Percentiles rank a stretch among this genome's conserved stretches.
These are phyloP conservation scores for Montifringilla adamsi DNA, from an alignment of 2,113 vertebrate genomes.

Conservation along the genomic window DNA sequence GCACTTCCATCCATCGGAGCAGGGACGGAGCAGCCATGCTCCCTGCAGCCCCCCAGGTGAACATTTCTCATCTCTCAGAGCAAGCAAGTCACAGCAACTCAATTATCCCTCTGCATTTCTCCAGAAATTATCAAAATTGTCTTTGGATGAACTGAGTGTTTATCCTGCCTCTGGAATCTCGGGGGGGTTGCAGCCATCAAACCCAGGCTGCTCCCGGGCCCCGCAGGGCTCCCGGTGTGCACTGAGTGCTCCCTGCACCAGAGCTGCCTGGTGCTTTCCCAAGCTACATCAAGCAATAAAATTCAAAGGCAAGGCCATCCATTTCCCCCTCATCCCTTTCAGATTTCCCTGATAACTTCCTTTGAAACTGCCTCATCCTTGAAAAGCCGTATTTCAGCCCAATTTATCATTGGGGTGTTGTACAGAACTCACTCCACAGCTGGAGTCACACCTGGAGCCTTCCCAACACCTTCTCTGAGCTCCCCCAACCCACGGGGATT, in stretches of 20 bases:
- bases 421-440: background rate
- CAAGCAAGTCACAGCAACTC: constrained; percentile 8
- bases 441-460: background rate
- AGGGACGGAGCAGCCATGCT: background rate
- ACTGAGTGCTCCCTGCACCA: constrained; percentile 7
- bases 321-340: background rate
- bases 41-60: background rate
- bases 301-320: background rate
- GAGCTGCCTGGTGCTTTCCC: background rate
- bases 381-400: background rate
- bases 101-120: background rate
- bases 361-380: background rate
- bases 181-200: background rate
- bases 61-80: background rate
- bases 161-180: background rate
- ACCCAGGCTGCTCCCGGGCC: constrained; percentile 1
- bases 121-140: background rate
- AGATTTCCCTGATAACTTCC: background rate
- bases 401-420: background rate
- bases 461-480: fast-evolving
- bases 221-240: background rate
- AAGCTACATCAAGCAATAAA: constrained; percentile 29
- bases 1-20: background rate
- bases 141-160: constrained; percentile 1
- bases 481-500: fast-evolving